Base-by-base conservation (phyloP, 2,888 invertebrate genomes). In the Scaeva pyrastri region DNA sequence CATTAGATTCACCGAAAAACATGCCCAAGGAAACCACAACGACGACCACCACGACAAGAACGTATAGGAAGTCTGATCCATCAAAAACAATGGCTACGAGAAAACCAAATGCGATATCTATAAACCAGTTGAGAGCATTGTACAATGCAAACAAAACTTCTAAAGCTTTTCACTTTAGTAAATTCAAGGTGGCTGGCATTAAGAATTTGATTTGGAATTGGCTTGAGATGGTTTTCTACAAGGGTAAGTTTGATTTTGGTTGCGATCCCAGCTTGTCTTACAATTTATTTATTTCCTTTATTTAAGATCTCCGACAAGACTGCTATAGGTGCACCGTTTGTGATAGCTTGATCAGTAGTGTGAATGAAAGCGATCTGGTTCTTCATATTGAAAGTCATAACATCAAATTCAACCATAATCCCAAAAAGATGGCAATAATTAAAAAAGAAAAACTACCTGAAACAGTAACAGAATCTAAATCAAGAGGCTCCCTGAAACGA, bases 361-460 rank as follows among this genome's bases (percentile, higher is more conserved):
- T n/a, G 6, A 66, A 77, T 43, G 72, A 77, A 52, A 60, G 26
- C 5, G 66, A 72, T 14, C 23, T 82, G 10, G 31, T 43, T 5
- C 8, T 19, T 16, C 82, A 82, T 26, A 64, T 82, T 4, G 26
- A 55, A 55, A 77, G 41, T n/a, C 82, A 82, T 52, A 82, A 77
- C 52, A 31, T 56, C 31, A 82, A 82, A 52, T 48, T 36, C 31
- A 66, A 50, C 21, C 66, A 58, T 12, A 60, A 52, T 50, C 16
- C 19, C 0, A 82, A 77, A 52, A 82, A 77, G 52, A 11, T 45
- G 5, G 19, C 26, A 41, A 10, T 55, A 19, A 56, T 39, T 16
- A 82, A 81, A 50, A 81, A 77, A 19, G 77, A 82, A 11, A 82
- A 77, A 71, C 26, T 66, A 16, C 39, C 64, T 2, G 82, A 82